Evolutionary conservation across 2,797 vertebrate species (phyloP), one percentile per base, ranked within the genome.

Genomic region (Pterois miles): DNA sequence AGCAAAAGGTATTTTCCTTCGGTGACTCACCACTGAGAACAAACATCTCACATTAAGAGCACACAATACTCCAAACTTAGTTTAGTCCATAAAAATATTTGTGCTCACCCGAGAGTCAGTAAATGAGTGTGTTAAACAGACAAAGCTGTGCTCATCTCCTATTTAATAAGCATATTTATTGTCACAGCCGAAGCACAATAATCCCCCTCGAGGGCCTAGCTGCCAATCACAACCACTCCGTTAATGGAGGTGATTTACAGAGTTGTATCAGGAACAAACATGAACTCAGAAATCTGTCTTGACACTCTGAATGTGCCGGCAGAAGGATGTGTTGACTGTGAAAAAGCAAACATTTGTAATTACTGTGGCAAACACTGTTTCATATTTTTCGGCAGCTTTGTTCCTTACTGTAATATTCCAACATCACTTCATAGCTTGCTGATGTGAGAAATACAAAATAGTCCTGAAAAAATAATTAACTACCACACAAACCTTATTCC

Each of bases 221-320:
- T 78, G 84, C 63, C 88, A 88, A 40, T 88, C 82, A 85, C 43
- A 50, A n/a, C 38, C 59, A 54, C 69, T 71, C 83, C 71, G 53
- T 46, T 77, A 84, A 79, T 72, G 67, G 71, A 82, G 73, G 63
- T 38, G 71, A 85, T 83, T 80, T 80, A 64, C 60, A 69, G 67
- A 59, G 58, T 67, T 77, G 60, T 48, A 76, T 83, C 82, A 67
- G 34, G 67, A 85, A 82, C 69, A 76, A 74, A 82, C 64, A 52
- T 11, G 12, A 65, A 20, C 65, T 82, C n/a, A 43, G 76, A 88
- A 78, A 80, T 78, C 65, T 59, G 50, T 66, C 59, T 65, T 34
- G 48, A 74, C 63, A 62, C 54, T 46, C 38, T 20, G 43, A 58
- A 73, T 66, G 54, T 77, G 52, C 65, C 16, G 16, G 62, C 65